These are phyloP conservation scores for Ecliptopera silaceata DNA, from an alignment of 2,888 invertebrate genomes.

Conservation along the genomic window DNA sequence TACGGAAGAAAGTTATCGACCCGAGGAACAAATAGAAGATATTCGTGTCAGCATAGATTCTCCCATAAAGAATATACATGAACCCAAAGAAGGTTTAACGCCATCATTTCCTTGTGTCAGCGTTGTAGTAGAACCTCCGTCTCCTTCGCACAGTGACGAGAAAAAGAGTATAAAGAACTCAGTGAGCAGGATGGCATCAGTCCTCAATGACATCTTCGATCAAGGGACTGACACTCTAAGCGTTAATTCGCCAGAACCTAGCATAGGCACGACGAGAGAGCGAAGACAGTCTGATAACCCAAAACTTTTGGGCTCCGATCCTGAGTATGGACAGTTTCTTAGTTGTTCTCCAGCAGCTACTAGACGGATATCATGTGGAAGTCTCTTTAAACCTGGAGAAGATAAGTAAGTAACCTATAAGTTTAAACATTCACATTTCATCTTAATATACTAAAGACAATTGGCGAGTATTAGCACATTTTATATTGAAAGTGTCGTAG, in stretches of 20 bases:
- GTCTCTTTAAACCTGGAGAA: conserved; percentile 90
- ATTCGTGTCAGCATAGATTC: conserved; percentile 31
- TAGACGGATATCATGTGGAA: conserved; percentile 95
- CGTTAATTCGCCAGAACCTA: conserved; percentile 74
- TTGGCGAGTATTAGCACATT: too few relatives aligned
- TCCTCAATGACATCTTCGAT: conserved; percentile 72
- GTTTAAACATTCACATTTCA: background rate
- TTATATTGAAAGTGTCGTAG: background rate
- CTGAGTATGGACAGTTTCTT: conserved; percentile 85
- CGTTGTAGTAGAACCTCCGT: conserved; percentile 89
- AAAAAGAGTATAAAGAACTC: conserved; percentile 70
- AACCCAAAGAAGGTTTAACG: conserved; percentile 34
- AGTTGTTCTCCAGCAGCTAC: conserved; percentile 93
- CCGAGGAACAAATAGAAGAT: conserved; percentile 36
- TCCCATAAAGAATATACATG: conserved; percentile 21
- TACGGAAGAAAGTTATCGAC: conserved; percentile 53
- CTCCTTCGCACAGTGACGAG: conserved; percentile 86
- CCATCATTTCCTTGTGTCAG: conserved; percentile 85
- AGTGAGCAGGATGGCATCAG: conserved; percentile 74
- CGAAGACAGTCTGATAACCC: conserved; percentile 82
- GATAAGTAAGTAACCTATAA: conserved; percentile 76
- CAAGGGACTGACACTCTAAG: conserved; percentile 72
- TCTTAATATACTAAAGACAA: too few relatives aligned
- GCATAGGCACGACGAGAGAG: conserved; percentile 71
- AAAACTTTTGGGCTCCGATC: conserved; percentile 84